phyloP scores from a whole-genome alignment of 64 coral and sea anemone genomes.

The Montipora sp. region DNA sequence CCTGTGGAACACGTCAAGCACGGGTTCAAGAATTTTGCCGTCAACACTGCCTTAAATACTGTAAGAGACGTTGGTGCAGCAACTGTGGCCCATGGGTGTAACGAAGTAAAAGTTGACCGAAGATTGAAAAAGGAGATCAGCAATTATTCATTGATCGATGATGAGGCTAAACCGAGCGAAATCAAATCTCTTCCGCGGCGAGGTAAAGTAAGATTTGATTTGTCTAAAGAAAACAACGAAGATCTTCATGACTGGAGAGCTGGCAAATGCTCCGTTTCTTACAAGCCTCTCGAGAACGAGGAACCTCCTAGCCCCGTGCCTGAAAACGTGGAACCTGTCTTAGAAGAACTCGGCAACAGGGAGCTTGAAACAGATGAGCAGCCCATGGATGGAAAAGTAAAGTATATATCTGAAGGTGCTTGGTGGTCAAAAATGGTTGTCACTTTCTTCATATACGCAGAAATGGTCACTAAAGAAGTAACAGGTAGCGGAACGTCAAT shows the following conservation, averaged over 20 bases:
- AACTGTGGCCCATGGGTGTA: neutral
- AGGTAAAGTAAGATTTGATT: neutral
- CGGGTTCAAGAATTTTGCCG: neutral
- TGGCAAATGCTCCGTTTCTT: neutral
- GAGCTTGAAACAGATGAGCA: neutral
- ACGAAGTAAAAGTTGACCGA: neutral
- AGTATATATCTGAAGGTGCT: constrained; percentile 22
- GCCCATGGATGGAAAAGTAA: neutral
- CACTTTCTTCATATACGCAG: neutral
- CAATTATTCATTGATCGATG: neutral
- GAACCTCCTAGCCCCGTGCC: neutral
- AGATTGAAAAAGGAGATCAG: constrained; percentile 19
- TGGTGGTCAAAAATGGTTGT: constrained; percentile 53
- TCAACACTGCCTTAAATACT: neutral
- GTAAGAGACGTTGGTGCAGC: neutral
- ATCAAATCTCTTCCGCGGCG: neutral
- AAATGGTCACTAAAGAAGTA: neutral
- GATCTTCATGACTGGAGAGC: neutral
- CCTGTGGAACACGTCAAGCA: constrained; percentile 12
- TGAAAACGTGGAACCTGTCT: neutral
- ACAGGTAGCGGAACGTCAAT: constrained; percentile 21
- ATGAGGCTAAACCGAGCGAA: neutral
- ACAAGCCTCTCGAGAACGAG: neutral
- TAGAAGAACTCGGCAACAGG: too few relatives aligned
- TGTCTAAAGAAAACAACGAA: constrained; percentile 9